These are phyloP conservation scores for Perca flavescens DNA, from an alignment of 2,113 vertebrate species.

Conservation along the genomic window DNA sequence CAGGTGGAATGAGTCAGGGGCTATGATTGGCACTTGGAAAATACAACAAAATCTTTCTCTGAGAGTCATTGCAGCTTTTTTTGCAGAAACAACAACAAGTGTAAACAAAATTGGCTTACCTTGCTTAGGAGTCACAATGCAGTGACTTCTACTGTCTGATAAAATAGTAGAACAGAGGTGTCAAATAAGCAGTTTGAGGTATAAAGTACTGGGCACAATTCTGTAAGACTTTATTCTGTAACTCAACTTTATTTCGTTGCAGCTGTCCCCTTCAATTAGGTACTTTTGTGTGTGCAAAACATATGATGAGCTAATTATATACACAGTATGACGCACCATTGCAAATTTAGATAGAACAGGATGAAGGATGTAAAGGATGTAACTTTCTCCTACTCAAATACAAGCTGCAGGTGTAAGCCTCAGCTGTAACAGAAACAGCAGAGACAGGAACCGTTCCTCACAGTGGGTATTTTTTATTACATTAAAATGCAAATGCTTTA, in stretches of 20 bases:
- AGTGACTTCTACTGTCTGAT: background rate
- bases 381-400: background rate
- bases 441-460: background rate
- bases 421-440: conserved; percentile 18
- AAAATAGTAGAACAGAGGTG: too few species aligned
- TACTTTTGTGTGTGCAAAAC: background rate
- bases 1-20: conserved; percentile 39
- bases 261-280: background rate
- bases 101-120: conserved; percentile 48
- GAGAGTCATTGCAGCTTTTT: conserved; percentile 13
- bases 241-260: background rate
- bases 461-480: background rate
- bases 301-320: background rate
- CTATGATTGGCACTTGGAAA: conserved; percentile 55
- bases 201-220: background rate
- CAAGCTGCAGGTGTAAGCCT: background rate
- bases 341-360: too few species aligned
- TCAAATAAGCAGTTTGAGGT: too few species aligned
- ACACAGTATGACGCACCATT: background rate
- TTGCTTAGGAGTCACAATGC: background rate
- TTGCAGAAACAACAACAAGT: conserved; percentile 5
- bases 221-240: background rate
- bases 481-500: conserved; percentile 28
- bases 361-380: background rate
- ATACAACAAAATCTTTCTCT: conserved; percentile 35